Evolutionary conservation across 1,140 invertebrate genomes (phyloP).

Genomic region (Scaptomyza pallida): DNA sequence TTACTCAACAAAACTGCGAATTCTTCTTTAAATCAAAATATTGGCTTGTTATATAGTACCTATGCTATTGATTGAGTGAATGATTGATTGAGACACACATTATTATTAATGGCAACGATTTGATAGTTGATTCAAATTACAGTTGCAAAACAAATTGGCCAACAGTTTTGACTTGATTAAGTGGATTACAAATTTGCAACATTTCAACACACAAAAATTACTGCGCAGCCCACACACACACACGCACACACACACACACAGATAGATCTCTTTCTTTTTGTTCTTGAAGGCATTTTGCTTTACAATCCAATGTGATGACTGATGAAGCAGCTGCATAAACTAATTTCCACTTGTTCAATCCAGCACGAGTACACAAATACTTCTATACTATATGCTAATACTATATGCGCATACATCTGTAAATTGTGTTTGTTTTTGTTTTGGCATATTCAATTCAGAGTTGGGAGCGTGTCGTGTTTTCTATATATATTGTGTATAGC

Average conservation of each 20-base stretch:
- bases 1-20: too few relatives aligned
- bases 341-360: conserved; percentile 52
- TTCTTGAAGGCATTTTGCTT: background rate
- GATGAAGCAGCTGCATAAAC: conserved; percentile 72
- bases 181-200: conserved; percentile 11
- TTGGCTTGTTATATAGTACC: background rate
- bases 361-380: conserved; percentile 22
- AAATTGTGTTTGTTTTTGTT: conserved; percentile 12
- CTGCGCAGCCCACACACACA: too few relatives aligned
- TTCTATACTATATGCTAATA: too few relatives aligned
- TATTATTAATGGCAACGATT: background rate
- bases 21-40: background rate
- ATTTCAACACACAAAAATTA: conserved; percentile 14
- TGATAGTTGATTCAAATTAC: conserved; percentile 26
- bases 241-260: conserved; percentile 1
- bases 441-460: conserved; percentile 14
- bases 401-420: conserved; percentile 13
- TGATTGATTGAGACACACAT: background rate
- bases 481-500: too few relatives aligned
- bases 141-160: conserved; percentile 14
- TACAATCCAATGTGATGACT: conserved; percentile 41
- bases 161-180: conserved; percentile 29
- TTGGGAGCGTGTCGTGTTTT: background rate
- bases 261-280: background rate
- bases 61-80: background rate